These are phyloP conservation scores for Homarus americanus DNA, from an alignment of 1,140 invertebrate species.

Conservation along the genomic window DNA sequence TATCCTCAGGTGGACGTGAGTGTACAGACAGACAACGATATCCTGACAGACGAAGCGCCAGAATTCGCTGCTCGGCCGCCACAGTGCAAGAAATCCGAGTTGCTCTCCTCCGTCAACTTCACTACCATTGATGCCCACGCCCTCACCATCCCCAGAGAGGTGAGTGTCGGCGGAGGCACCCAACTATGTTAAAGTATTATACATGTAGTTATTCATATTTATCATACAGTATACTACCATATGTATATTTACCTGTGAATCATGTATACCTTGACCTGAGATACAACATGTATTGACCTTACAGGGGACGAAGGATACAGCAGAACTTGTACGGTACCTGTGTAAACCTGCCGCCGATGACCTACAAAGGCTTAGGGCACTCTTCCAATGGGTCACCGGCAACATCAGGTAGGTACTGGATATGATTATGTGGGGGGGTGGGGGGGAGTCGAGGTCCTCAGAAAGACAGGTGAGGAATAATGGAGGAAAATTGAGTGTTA, in stretches of 20 bases:
- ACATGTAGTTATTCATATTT: too few relatives aligned
- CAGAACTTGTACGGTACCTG: slow-evolving; percentile 49
- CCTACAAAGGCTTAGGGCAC: slow-evolving; percentile 76
- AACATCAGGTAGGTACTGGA: slow-evolving; percentile 76
- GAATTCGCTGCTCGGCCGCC: slow-evolving; percentile 77
- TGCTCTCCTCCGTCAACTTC: slow-evolving; percentile 74
- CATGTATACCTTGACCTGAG: too few relatives aligned
- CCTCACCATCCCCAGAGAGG: neutral
- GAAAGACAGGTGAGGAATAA: too few relatives aligned
- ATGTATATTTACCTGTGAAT: too few relatives aligned
- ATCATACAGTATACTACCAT: too few relatives aligned
- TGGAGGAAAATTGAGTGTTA: too few relatives aligned
- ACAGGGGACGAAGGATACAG: slow-evolving; percentile 52
- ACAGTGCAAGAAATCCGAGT: slow-evolving; percentile 75
- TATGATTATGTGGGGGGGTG: neutral
- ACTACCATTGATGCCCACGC: slow-evolving; percentile 51
- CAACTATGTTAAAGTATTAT: too few relatives aligned
- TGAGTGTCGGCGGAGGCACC: neutral
- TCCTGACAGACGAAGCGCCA: slow-evolving; percentile 76
- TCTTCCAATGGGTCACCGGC: slow-evolving; percentile 77
- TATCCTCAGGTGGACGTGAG: slow-evolving; percentile 72
- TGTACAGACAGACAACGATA: slow-evolving; percentile 77
- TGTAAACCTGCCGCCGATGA: slow-evolving; percentile 65
- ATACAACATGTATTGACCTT: too few relatives aligned
- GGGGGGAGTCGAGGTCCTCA: too few relatives aligned